Evolutionary conservation across 2,797 vertebrate species (phyloP), one percentile per base, ranked within the genome.

Genomic region (Alfaro cultratus): DNA sequence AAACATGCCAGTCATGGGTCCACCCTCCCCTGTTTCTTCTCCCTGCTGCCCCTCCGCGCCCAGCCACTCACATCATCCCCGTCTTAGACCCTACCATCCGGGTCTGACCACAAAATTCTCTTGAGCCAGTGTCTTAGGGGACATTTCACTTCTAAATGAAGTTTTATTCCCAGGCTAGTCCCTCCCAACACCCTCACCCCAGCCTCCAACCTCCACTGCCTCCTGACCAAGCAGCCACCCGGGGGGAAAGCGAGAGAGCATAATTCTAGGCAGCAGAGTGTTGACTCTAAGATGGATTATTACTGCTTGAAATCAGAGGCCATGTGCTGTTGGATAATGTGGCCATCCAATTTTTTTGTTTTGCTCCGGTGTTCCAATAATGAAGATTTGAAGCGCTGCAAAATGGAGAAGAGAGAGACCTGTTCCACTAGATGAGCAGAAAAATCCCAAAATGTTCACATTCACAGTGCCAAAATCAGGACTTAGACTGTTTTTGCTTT

Each of bases 251-350:
- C 62, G 80, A 87, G 79, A 79, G 82, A 90, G 85, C 86, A 93
- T 93, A 93, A 94, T 94, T 93, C 91, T 83, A 88, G 86, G 91
- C 93, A 94, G 87, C 92, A 89, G 86, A 92, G 91, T 94, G 91
- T 92, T 94, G 93, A 94, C 91, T 94, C 87, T 87, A 91, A 94
- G 43, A 95, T 94, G 94, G 93, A 96, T 95, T 95, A 95, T 96
- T 95, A 94, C 93, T 91, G 93, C 92, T 92, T 92, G 89, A 91
- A 95, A 93, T 94, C 94, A 92, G 89, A 91, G 86, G 89, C 86
- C 84, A 85, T 93, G 89, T 89, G 90, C 91, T 87, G 90, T 87
- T 91, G 90, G 92, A 91, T 92, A 91, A 92, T 92, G 87, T 85
- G 87, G 85, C 78, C 74, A 77, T 81, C 77, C 83, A 64, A n/a